Evolutionary conservation across 2,797 vertebrate genomes (phyloP).

Genomic region (Naso thynnoides): DNA sequence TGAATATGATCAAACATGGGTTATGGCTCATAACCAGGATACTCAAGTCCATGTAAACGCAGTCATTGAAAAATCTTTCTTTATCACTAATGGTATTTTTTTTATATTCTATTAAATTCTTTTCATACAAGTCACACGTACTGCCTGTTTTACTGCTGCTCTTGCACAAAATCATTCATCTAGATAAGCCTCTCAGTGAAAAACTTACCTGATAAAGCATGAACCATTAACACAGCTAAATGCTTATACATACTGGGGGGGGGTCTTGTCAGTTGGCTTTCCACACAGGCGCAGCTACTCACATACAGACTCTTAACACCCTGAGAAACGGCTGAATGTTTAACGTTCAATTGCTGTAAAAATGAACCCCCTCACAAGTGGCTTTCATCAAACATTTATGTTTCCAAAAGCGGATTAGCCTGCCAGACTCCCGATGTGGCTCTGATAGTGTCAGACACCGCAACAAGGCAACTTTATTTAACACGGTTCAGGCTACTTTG

Average conservation of each 20-base stretch:
- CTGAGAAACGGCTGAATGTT: constrained; percentile 52
- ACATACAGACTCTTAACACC: constrained; percentile 17
- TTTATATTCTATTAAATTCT: neutral
- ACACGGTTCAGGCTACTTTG: constrained; percentile 29
- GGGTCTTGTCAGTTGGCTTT: constrained; percentile 28
- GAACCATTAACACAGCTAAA: constrained; percentile 52
- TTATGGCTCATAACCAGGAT: too few relatives aligned
- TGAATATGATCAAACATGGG: too few relatives aligned
- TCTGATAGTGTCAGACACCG: constrained; percentile 26
- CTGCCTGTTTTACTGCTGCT: constrained; percentile 33
- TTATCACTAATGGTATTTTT: neutral
- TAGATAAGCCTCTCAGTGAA: constrained; percentile 33
- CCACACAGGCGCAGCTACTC: neutral
- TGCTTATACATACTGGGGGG: constrained; percentile 29
- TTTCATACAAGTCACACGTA: constrained; percentile 16
- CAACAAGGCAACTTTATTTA: constrained; percentile 15
- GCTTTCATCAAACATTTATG: constrained; percentile 66
- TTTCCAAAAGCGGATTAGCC: constrained; percentile 51
- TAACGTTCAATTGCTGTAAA: constrained; percentile 59
- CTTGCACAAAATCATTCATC: constrained; percentile 37
- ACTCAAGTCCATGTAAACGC: too few relatives aligned
- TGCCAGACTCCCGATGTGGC: constrained; percentile 13
- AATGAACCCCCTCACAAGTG: constrained; percentile 40
- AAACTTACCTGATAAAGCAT: constrained; percentile 46
- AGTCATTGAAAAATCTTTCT: constrained; percentile 13